A percentile compares a stretch with the other conserved stretches of the same genome.
These are phyloP conservation scores for Hyaena hyaena DNA, from an alignment of 2,113 vertebrate genomes.

Conservation along the genomic window DNA sequence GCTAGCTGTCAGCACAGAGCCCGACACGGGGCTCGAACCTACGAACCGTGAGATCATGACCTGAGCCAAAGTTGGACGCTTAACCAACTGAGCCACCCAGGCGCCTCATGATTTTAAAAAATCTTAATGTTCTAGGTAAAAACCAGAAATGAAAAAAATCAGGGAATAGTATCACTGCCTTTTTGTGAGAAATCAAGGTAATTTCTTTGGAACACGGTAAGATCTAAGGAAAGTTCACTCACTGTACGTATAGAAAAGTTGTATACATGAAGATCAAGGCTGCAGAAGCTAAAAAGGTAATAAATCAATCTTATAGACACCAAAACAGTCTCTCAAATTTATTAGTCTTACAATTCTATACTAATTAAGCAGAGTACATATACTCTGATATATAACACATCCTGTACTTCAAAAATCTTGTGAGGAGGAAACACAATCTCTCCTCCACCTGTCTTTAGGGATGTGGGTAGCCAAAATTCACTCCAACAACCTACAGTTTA, in stretches of 20 bases:
- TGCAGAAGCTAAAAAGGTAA: neutral
- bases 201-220: constrained; percentile 8
- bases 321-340: neutral
- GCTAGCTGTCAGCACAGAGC: too few relatives aligned
- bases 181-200: neutral
- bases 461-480: neutral
- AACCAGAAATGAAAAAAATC: neutral
- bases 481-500: neutral
- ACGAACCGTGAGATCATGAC: too few relatives aligned
- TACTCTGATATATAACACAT: neutral
- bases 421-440: neutral
- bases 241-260: constrained; percentile 38
- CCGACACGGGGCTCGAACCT: too few relatives aligned
- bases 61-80: too few relatives aligned
- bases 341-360: neutral
- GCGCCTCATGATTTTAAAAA: neutral
- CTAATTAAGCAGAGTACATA: neutral
- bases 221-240: constrained; percentile 23
- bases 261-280: neutral
- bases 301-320: neutral
- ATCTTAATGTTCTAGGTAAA: neutral
- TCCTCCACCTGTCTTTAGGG: neutral
- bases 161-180: neutral
- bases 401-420: neutral
- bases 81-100: too few relatives aligned